Evolutionary conservation across 1,140 invertebrate genomes (phyloP).

Genomic region (Panonychus citri): DNA sequence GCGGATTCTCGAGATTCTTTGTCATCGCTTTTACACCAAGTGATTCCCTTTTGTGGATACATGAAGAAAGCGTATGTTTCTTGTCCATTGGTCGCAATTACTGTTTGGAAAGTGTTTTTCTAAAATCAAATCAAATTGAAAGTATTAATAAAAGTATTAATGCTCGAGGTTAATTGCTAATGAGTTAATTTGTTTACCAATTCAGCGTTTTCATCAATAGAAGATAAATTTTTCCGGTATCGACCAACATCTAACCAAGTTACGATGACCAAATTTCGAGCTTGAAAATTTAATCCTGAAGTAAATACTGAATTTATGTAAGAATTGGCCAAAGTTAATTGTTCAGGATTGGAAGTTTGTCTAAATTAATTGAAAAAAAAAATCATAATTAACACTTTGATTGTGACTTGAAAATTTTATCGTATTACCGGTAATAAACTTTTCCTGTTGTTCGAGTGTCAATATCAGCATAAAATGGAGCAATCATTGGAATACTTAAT

Average conservation of each 20-base stretch:
- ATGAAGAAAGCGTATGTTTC: slow-evolving; percentile 60
- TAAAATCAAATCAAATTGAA: slow-evolving; percentile 17
- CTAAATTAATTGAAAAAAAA: slow-evolving; percentile 18
- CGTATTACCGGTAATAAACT: slow-evolving; percentile 42
- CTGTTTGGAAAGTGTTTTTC: slow-evolving; percentile 56
- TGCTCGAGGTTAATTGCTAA: too few species aligned
- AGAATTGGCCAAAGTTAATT: slow-evolving; percentile 37
- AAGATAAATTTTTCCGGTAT: slow-evolving; percentile 15
- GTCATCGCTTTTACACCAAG: slow-evolving; percentile 57
- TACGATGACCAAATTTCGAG: slow-evolving; percentile 39
- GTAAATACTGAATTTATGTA: slow-evolving; percentile 44
- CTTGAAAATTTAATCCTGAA: slow-evolving; percentile 37
- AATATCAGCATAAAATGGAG: slow-evolving; percentile 70
- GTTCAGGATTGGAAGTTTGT: slow-evolving; percentile 38
- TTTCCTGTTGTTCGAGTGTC: slow-evolving; percentile 48
- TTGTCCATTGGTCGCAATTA: slow-evolving; percentile 50
- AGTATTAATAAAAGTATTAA: too few species aligned
- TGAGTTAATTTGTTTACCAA: slow-evolving; percentile 16
- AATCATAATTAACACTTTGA: background rate
- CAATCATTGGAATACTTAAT: slow-evolving; percentile 63
- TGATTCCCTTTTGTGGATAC: slow-evolving; percentile 61
- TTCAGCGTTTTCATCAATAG: slow-evolving; percentile 27
- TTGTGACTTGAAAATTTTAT: background rate
- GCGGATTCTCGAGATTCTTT: slow-evolving; percentile 48
- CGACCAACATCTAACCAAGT: slow-evolving; percentile 50